Base-by-base conservation (phyloP, 2,888 invertebrate species). In the Folsomia manolachei region DNA sequence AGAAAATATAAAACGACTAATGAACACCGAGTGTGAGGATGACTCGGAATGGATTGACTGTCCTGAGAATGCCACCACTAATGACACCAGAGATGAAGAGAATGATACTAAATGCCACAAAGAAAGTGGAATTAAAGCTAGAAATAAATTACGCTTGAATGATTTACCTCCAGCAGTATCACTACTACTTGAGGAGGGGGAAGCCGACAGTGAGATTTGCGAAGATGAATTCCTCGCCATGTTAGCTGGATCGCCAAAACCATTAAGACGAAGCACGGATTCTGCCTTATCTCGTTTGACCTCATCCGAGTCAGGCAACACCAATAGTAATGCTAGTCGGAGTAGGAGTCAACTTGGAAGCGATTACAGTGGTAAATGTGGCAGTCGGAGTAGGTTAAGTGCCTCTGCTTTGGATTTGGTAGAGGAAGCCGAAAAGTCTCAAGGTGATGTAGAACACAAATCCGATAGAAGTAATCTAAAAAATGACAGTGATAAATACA, bases 151-250 rank as follows among this genome's bases (percentile, higher is more conserved):
- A 23, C 63, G 63, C 23, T 14, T 23, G n/a, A 51, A 52, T 26
- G 21, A n/a, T 24, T 26, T 27, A 64, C n/a, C 21, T 27, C 64
- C 27, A 27, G 21, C 25, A 67, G 65, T 26, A 53, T 25, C 27
- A n/a, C 27, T 63, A 21, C 39, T 56, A 53, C 14, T 63, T 19
- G 52, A 24, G 27, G 63, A 63, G 64, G 56, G 56, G 7, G 75
- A 74, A 65, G 74, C 61, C 56, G 76, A 75, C 56, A 71, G 70
- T 52, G 78, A 78, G 61, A 74, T 75, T 70, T 73, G 73, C 56
- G 77, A 75, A 63, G 77, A 78, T 67, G 80, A 78, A 53, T 80
- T 80, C 52, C 75, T 79, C 21, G 64, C 75, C 18, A 79, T 79
- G 79, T 63, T 78, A 26, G 72, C 72, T 2, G 77, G 74, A 52